Conservation (phyloP, 2,888 invertebrate genomes). For the Melanostoma mellinum region DNA sequence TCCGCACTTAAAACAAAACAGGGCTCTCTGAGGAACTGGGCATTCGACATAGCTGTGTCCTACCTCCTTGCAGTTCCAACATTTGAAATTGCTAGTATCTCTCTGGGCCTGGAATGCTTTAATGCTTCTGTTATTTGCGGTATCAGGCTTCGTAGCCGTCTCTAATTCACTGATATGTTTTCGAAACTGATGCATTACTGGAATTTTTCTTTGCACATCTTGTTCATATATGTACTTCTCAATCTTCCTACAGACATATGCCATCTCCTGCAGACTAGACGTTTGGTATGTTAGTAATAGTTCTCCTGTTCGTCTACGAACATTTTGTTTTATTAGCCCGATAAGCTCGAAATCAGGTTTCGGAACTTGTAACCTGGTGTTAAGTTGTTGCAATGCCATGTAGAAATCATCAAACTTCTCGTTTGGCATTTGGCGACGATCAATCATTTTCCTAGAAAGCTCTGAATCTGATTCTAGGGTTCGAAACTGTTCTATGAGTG, state of each 20-base stretch:
- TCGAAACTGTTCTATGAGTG: conserved; percentile 1
- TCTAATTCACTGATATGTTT: background rate
- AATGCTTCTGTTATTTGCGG: background rate
- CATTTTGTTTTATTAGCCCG: too few relatives aligned
- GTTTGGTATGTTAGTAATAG: too few relatives aligned
- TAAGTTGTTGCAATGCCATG: background rate
- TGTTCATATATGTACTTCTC: background rate
- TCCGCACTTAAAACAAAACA: conserved; percentile 12
- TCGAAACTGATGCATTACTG: background rate
- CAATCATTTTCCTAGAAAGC: background rate
- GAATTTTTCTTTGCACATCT: background rate
- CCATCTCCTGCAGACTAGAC: too few relatives aligned
- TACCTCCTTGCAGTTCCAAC: background rate
- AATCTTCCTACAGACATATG: too few relatives aligned
- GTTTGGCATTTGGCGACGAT: background rate
- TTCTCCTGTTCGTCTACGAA: too few relatives aligned
- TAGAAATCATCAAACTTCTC: conserved; percentile 13
- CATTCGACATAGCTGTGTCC: background rate
- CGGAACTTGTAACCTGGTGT: background rate
- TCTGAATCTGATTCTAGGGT: background rate
- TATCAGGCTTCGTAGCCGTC: background rate
- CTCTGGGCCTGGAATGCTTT: background rate
- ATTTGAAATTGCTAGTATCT: background rate
- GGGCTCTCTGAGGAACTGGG: background rate
- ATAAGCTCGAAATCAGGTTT: conserved; percentile 7